Percentiles rank a stretch among this genome's conserved stretches.
phyloP scores from a whole-genome alignment of 2,888 invertebrate species.

The Callyntrura guangdongensis region DNA sequence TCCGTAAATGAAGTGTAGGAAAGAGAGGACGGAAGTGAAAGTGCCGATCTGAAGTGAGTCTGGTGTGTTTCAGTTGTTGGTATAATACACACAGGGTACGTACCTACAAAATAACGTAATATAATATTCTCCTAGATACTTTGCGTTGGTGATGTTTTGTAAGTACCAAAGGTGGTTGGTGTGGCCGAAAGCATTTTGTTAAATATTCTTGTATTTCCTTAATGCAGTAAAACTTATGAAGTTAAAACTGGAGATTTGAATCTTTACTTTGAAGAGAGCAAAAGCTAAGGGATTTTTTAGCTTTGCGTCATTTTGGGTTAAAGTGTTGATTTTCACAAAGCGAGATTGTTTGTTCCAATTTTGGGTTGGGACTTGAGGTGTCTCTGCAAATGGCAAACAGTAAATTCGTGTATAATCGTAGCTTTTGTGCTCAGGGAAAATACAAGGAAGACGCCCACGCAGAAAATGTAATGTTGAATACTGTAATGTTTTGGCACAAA shows the following conservation, averaged over 20 bases:
- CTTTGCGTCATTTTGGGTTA: no score
- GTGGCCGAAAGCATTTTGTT: no score
- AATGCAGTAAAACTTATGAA: no score
- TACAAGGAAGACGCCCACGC: not conserved
- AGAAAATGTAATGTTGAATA: no score
- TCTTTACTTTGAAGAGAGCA: not conserved
- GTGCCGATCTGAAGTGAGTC: conserved; percentile 1
- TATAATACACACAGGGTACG: not conserved
- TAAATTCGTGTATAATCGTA: not conserved
- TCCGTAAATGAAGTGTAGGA: not conserved
- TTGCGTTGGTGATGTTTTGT: conserved; percentile 53
- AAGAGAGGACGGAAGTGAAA: conserved; percentile 65
- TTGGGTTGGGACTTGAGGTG: not conserved
- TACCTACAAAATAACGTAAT: not conserved
- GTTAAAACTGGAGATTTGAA: not conserved
- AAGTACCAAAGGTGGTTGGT: conserved; percentile 65
- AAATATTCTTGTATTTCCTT: no score
- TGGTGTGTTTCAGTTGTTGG: not conserved
- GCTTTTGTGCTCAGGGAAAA: not conserved
- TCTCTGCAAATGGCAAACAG: not conserved
- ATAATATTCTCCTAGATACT: conserved; percentile 8
- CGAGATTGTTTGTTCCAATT: not conserved
- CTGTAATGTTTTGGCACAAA: no score
- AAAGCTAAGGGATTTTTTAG: not conserved
- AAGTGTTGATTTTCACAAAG: no score